Percentiles rank a stretch among this genome's conserved stretches.
These are phyloP conservation scores for Germaria angustata DNA, from an alignment of 2,888 invertebrate genomes.

Conservation along the genomic window DNA sequence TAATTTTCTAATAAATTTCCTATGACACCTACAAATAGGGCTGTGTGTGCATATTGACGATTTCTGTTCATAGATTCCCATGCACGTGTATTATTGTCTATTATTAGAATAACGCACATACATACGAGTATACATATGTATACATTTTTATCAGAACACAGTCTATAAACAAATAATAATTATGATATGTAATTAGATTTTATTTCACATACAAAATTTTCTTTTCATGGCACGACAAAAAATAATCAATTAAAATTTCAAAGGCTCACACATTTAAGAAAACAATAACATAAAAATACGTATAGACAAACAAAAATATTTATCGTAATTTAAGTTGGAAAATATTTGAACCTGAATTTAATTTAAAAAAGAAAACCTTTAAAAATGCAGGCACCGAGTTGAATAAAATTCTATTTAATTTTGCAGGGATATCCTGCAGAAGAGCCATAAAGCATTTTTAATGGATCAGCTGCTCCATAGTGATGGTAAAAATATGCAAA, in stretches of 20 bases:
- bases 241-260: constrained; percentile 33
- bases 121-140: background rate
- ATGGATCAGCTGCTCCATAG: too few relatives aligned
- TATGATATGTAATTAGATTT: constrained; percentile 14
- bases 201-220: constrained; percentile 11
- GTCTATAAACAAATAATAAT: too few relatives aligned
- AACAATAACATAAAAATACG: background rate
- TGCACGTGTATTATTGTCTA: constrained; percentile 9
- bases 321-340: background rate
- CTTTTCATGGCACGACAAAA: constrained; percentile 22
- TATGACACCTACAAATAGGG: background rate
- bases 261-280: constrained; percentile 17
- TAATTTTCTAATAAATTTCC: constrained; percentile 18
- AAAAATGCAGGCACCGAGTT: too few relatives aligned
- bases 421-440: too few relatives aligned
- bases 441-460: too few relatives aligned
- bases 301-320: background rate
- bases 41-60: background rate
- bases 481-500: too few relatives aligned
- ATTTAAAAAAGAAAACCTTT: background rate
- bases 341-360: background rate
- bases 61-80: background rate
- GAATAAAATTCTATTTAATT: too few relatives aligned
- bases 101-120: constrained; percentile 19
- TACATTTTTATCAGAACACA: background rate